phyloP scores from a whole-genome alignment of 2,797 vertebrate genomes.

The Molossus alvarezi region DNA sequence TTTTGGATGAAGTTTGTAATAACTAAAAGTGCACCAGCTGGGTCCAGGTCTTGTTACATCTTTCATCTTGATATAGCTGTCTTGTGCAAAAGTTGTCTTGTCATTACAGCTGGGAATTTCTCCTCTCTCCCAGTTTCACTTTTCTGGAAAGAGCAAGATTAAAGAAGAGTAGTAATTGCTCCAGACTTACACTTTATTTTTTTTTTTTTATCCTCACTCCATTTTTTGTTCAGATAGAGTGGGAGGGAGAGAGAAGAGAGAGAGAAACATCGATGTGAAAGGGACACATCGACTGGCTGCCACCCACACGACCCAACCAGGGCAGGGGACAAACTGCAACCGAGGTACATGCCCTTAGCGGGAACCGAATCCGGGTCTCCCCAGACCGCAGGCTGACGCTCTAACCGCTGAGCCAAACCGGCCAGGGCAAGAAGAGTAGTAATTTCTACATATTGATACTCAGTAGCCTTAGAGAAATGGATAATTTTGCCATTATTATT shows the following conservation, averaged over 20 bases:
- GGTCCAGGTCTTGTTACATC: not conserved
- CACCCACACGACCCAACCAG: no score
- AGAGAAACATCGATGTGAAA: no score
- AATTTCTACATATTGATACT: not conserved
- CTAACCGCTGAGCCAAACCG: no score
- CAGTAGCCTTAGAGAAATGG: not conserved
- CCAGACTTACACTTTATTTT: no score
- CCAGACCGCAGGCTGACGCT: no score
- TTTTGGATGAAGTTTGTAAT: not conserved
- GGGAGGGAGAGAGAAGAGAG: no score
- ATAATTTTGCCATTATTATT: not conserved
- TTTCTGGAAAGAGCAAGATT: not conserved
- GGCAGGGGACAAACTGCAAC: no score
- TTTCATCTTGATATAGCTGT: not conserved
- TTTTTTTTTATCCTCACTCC: no score
- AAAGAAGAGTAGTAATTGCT: not conserved
- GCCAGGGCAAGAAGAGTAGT: not conserved
- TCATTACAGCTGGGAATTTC: conserved; percentile 32
- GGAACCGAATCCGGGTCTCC: no score
- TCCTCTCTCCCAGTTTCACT: conserved; percentile 32
- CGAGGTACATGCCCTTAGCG: no score
- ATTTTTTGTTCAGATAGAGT: no score
- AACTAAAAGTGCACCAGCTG: not conserved
- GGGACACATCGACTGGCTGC: no score
- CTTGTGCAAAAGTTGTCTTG: not conserved